Percentiles rank a stretch among this genome's conserved stretches.
phyloP scores from a whole-genome alignment of 30 jellyfish, hydroid and myxozoan genomes.

The Cassiopea andromeda region DNA sequence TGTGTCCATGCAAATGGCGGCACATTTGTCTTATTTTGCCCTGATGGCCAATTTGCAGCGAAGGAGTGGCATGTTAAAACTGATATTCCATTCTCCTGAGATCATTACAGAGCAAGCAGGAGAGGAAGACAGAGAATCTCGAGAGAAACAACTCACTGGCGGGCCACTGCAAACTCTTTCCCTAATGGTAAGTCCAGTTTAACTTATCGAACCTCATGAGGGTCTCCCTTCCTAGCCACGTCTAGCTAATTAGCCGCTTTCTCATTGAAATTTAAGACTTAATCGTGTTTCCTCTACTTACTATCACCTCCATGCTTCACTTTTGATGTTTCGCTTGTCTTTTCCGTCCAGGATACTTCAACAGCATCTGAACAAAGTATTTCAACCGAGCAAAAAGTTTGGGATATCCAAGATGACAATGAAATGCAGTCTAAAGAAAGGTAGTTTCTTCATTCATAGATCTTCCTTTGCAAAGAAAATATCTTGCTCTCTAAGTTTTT shows the following conservation, averaged over 20 bases:
- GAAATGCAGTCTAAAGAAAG: constrained; percentile 12
- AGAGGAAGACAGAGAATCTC: constrained; percentile 81
- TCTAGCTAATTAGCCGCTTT: not conserved
- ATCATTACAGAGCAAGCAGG: constrained; percentile 59
- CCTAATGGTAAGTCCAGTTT: constrained; percentile 74
- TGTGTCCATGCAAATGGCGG: constrained; percentile 58
- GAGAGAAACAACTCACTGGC: constrained; percentile 75
- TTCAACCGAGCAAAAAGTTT: constrained; percentile 50
- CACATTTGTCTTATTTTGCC: constrained; percentile 21
- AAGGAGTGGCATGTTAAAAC: constrained; percentile 12
- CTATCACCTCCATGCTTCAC: not conserved
- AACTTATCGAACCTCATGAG: constrained; percentile 65
- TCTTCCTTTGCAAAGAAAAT: not conserved
- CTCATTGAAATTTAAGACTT: not conserved
- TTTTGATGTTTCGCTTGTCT: not conserved
- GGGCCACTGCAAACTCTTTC: constrained; percentile 68
- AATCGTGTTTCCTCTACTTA: not conserved
- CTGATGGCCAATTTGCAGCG: constrained; percentile 49
- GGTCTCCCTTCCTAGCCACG: constrained; percentile 18
- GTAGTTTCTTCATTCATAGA: not conserved
- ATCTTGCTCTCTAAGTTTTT: not conserved
- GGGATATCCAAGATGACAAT: constrained; percentile 44
- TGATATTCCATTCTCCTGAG: constrained; percentile 60
- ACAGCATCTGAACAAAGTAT: constrained; percentile 51
- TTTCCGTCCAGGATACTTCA: constrained; percentile 40